These are phyloP conservation scores for Platycnemis pennipes DNA, from an alignment of 2,888 invertebrate genomes.

Conservation along the genomic window DNA sequence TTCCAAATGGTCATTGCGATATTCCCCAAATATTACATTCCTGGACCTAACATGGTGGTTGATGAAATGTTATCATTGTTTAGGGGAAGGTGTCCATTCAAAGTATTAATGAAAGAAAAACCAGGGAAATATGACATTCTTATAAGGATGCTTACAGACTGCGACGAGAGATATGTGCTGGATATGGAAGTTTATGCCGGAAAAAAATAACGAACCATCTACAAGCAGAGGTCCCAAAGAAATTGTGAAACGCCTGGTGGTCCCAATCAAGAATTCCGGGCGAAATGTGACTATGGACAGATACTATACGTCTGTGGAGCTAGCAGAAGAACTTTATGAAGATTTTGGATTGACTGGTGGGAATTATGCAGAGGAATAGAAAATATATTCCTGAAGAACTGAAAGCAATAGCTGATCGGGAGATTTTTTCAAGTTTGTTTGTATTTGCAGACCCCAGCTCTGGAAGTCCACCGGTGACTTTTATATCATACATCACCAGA, in stretches of 20 bases:
- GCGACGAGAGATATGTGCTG: background rate
- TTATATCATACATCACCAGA: slow-evolving; percentile 43
- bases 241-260: slow-evolving; percentile 34
- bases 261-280: background rate
- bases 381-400: slow-evolving; percentile 51
- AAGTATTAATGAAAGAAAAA: slow-evolving; percentile 43
- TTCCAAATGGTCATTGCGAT: slow-evolving; percentile 14
- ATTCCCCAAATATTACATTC: slow-evolving; percentile 25
- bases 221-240: slow-evolving; percentile 22
- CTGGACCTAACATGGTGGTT: background rate
- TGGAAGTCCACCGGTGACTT: slow-evolving; percentile 47
- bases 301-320: slow-evolving; percentile 59
- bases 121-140: slow-evolving; percentile 49
- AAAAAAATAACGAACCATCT: background rate
- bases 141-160: slow-evolving; percentile 25
- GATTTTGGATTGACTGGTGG: slow-evolving; percentile 35
- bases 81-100: slow-evolving; percentile 51
- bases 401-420: slow-evolving; percentile 3
- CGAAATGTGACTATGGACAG: slow-evolving; percentile 53
- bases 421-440: slow-evolving; percentile 40
- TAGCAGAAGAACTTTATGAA: slow-evolving; percentile 36
- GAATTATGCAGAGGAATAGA: slow-evolving; percentile 17
- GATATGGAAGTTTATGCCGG: slow-evolving; percentile 43
- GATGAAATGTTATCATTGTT: slow-evolving; percentile 55
- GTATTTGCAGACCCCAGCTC: slow-evolving; percentile 54